Evolutionary conservation across 1,140 invertebrate genomes (phyloP).

Genomic region (Drosophila saltans): DNA sequence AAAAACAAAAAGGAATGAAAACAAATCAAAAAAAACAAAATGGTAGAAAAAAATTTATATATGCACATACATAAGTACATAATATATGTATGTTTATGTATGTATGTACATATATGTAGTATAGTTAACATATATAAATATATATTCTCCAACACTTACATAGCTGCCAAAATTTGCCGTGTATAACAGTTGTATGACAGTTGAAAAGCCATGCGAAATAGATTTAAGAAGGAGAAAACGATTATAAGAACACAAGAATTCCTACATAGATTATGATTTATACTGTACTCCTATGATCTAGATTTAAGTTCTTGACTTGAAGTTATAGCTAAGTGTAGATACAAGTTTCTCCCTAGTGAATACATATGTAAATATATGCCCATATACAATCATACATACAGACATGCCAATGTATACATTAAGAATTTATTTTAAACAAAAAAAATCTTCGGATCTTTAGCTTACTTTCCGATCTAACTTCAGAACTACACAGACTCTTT

Average conservation of each 20-base stretch:
- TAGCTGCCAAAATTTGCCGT: slow-evolving; percentile 52
- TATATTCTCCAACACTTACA: neutral
- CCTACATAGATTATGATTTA: slow-evolving; percentile 2
- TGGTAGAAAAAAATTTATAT: slow-evolving; percentile 47
- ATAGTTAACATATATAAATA: neutral
- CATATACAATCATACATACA: neutral
- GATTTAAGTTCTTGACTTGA: slow-evolving; percentile 2
- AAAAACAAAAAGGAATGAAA: slow-evolving; percentile 39
- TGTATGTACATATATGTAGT: neutral
- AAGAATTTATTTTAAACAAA: too few relatives aligned
- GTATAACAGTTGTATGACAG: slow-evolving; percentile 31
- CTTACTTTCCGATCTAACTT: too few relatives aligned
- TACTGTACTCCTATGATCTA: neutral
- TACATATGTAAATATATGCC: slow-evolving; percentile 1
- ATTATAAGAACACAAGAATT: slow-evolving; percentile 1
- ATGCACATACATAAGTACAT: neutral
- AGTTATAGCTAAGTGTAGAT: slow-evolving; percentile 8
- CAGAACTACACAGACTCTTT: too few relatives aligned
- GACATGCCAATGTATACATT: too few relatives aligned
- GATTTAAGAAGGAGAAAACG: neutral
- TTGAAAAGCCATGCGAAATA: slow-evolving; percentile 1
- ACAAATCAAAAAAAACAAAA: neutral
- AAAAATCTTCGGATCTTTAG: too few relatives aligned
- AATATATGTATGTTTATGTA: neutral
- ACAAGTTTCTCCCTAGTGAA: neutral